Base-by-base conservation (phyloP, 1,140 invertebrate species). In the Conus ventricosus region DNA sequence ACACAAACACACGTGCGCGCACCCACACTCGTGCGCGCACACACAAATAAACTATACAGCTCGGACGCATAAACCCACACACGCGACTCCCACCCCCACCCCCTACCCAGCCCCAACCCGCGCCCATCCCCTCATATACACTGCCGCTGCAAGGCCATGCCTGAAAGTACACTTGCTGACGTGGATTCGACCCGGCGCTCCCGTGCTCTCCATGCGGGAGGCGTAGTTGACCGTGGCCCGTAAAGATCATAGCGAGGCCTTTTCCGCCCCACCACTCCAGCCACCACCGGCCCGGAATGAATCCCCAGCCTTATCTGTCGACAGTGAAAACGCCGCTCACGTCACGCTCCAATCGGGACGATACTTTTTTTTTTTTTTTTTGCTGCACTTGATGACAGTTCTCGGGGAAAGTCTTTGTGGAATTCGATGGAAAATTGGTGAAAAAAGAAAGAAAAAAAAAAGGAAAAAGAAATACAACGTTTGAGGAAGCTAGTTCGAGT, bases 291-390 rank as follows among this genome's bases (percentile, higher is more conserved):
- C 20, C 93, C 93, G 91, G 98, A 98, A 93, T 99, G 98, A 90
- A 99, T 97, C 88, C 98, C 99, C 93, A 99, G 99, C 90, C 99
- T 96, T 1, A 99, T 96, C 95, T 97, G 87, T 17, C 8, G 57
- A 15, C 15, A 60, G 57, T 60, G 39, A 39, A 39, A 39, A 3
- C 39, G 39, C 39, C 39, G 89, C 63, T 81, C 51, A 81, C n/a
- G n/a, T 53, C 25, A 15, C 13, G 80, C 25, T 27, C 51, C 15
- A 27, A 15, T 81, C 80, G 25, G 51, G 15, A 71, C n/a, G 63
- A 71, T 71, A n/a, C 63, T 17, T 71, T 71, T 1, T 71, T 71
- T 1, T 71, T 71, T 71, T 71, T 1, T 71, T 71, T 1, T n/a
- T 71, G 63, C 63, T n/a, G n/a, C 63, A 71, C n/a, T n/a, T 71